Evolutionary conservation across 2,888 invertebrate species (phyloP), one percentile per base, ranked within the genome.

Genomic region (Apoda limacodes): DNA sequence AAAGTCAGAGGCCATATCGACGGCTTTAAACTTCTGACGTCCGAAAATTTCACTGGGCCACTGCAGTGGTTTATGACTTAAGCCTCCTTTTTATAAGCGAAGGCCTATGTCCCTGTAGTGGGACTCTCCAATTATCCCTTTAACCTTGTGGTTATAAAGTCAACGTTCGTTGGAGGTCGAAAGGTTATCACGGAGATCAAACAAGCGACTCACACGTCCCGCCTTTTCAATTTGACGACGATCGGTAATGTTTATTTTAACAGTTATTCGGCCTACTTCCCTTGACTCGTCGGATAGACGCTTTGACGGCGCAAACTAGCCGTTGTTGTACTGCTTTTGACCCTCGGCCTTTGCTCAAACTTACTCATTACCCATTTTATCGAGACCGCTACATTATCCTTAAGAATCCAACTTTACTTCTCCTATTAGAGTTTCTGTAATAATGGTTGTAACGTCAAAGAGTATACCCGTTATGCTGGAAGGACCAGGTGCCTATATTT

Each of bases 401-500:
- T n/a, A n/a, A n/a, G n/a, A n/a, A n/a, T n/a, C n/a, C n/a, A n/a
- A n/a, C n/a, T n/a, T n/a, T n/a, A n/a, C n/a, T n/a, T n/a, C n/a
- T n/a, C n/a, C n/a, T n/a, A n/a, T 37, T 44, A 37, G 46, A 42
- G 55, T 39, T 49, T 51, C 32, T 30, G 30, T 35, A 32, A 44
- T 41, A 51, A 45, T 53, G 52, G 55, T 41, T 39, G 28, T 27
- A 30, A 43, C 44, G 37, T 42, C 39, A 47, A 40, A 49, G 58
- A 60, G 70, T 65, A 61, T 62, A 60, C 60, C 72, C 75, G 76
- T 75, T 76, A 76, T 47, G 46, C 48, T 34, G 76, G 74, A 75
- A 68, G 65, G 68, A 64, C 58, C 76, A 76, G 72, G 76, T 78
- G 76, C 59, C 61, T 67, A 71, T 72, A n/a, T n/a, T n/a, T n/a